Conservation (phyloP, 2,113 vertebrate species). For the Rhinichthys klamathensis region DNA sequence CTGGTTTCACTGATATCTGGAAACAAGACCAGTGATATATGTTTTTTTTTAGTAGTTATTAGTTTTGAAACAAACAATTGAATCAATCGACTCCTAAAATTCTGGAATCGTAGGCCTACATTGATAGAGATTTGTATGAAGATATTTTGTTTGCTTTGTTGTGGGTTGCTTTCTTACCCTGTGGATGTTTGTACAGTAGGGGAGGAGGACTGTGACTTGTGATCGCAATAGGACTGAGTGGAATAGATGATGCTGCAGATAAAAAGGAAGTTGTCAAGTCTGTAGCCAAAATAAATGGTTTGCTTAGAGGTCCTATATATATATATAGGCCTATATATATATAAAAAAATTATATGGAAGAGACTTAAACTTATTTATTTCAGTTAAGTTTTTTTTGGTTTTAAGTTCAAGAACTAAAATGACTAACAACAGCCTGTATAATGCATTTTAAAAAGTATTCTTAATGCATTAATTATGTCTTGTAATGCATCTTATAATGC, state of each 20-base stretch:
- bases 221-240: not conserved
- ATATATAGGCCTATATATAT: no score
- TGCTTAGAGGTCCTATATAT: not conserved
- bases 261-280: not conserved
- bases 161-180: conserved; percentile 47
- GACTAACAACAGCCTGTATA: not conserved
- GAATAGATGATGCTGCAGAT: not conserved
- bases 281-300: not conserved
- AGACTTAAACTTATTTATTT: no score
- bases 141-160: not conserved
- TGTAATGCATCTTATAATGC: no score
- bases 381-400: no score
- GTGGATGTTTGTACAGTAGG: not conserved
- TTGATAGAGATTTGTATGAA: not conserved
- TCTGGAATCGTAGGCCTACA: no score
- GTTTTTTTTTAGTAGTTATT: no score
- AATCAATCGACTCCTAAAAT: not conserved
- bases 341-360: no score
- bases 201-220: conserved; percentile 13
- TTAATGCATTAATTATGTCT: no score
- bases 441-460: no score
- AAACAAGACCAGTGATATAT: not conserved
- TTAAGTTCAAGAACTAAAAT: not conserved
- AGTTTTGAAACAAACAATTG: no score
- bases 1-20: conserved; percentile 24